Base-by-base conservation (phyloP, 2,797 vertebrate species). In the Chelmon rostratus region DNA sequence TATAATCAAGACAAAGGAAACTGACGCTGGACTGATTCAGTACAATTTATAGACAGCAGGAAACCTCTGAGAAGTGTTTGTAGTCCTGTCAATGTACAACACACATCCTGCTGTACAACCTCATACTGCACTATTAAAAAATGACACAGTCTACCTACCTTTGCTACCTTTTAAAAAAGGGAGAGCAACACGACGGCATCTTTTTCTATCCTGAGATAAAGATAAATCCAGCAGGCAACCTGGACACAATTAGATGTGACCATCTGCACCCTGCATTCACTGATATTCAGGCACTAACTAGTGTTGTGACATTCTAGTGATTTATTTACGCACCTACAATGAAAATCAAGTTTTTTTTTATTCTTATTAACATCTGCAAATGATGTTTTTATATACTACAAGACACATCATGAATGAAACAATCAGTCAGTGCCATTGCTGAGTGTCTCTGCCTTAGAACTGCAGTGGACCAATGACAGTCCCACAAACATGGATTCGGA, bases 181-280 rank as follows among this genome's bases (percentile, higher is more conserved):
- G 16, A 57, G 3, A 53, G 50, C 1, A n/a, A 13, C 18, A 3
- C 2, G 0, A 33, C 18, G 25, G 18, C 35, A 10, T 71, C 3
- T 47, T 64, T 19, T 65, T 64, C 58, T 52, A 2, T 40, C 59
- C 6, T 52, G 40, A 57, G 59, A 49, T 0, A 50, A 61, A n/a
- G n/a, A 31, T 49, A 47, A 68, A 69, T 21, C 47, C 63, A 63
- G 35, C 37, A 74, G 28, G 25, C 50, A 70, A 59, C 50, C 42
- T 23, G 8, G 35, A 76, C 5, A 75, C 49, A 69, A 73, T 73
- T 66, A 76, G 44, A 53, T 71, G 59, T 10, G 58, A 58, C 68
- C 53, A 67, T 76, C 53, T 87, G 62, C 44, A 54, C 40, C 11
- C 58, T 64, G 61, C 42, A 64, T 35, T 63, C 10, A 23, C n/a